Evolutionary conservation across 2,888 invertebrate species (phyloP), one percentile per base, ranked within the genome.

Genomic region (Syritta pipiens): DNA sequence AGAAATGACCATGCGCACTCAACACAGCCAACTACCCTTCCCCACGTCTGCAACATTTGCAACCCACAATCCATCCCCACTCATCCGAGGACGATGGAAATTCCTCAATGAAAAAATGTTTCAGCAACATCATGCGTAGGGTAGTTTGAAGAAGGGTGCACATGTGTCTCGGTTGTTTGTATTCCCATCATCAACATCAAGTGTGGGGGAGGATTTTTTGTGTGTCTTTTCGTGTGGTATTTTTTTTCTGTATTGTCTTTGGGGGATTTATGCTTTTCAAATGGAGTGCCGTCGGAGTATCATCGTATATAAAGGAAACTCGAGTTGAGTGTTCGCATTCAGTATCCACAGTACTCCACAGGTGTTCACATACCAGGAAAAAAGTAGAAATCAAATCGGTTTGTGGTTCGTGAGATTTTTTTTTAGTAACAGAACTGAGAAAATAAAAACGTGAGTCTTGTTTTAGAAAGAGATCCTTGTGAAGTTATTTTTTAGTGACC

Each of bases 281-380:
- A 44, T 68, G 20, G 37, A 35, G 57, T 69, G 35, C 44, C 19
- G 26, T 35, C 14, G 32, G 68, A 67, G 32, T 53, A 51, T 40
- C 72, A 32, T 59, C 53, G 57, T 81, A 76, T 82, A 67, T 83
- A 83, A 82, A 83, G 65, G 76, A 63, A 77, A 81, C 81, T 81
- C 75, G 55, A 68, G 59, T 72, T 26, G 57, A 65, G 76, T 60
- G 6, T 35, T 30, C 14, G 42, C 12, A 59, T 77, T 82, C 81
- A 83, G 83, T 83, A 65, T 72, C 62, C 69, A 81, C 60, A 75
- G 83, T 81, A 62, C 82, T 82, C 82, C 81, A 82, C 82, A 83
- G 83, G 83, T 83, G 83, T 77, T 81, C 74, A n/a, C n/a, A 40
- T 49, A 72, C 72, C 59, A 60, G 59, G 37, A 49, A 67, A 37